A percentile compares a stretch with the other conserved stretches of the same genome.
These are phyloP conservation scores for Anastrepha ludens DNA, from an alignment of 1,140 invertebrate species.

Conservation along the genomic window DNA sequence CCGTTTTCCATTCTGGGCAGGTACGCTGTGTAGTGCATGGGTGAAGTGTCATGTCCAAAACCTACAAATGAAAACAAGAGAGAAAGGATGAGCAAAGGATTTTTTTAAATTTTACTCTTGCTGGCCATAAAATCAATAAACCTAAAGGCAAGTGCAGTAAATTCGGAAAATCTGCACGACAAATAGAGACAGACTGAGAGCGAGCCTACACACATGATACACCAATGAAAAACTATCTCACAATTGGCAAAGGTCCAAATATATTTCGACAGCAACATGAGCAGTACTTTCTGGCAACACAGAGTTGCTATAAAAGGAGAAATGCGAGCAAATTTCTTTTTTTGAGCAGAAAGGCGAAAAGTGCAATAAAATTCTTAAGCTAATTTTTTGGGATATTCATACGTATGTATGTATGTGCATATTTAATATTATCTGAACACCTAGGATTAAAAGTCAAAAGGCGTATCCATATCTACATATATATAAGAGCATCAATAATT, in stretches of 20 bases:
- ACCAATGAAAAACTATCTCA: not conserved
- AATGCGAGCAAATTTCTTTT: not conserved
- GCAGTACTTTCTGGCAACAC: not conserved
- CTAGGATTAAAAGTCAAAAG: not conserved
- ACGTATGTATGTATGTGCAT: not conserved
- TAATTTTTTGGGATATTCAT: too few relatives aligned
- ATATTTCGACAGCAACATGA: not conserved
- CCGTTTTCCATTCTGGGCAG: slow-evolving; percentile 75
- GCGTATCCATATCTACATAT: too few relatives aligned
- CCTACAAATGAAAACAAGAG: slow-evolving; percentile 69
- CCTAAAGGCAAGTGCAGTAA: not conserved
- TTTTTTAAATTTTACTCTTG: slow-evolving; percentile 47
- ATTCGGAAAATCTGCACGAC: slow-evolving; percentile 32
- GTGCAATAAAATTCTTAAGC: not conserved
- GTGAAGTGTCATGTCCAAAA: slow-evolving; percentile 79
- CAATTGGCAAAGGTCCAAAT: slow-evolving; percentile 28
- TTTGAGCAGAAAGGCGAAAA: not conserved
- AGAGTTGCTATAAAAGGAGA: not conserved
- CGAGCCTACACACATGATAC: slow-evolving; percentile 9
- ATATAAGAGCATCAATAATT: too few relatives aligned
- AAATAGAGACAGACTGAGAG: not conserved
- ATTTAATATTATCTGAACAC: slow-evolving; percentile 13
- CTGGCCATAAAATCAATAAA: slow-evolving; percentile 37
- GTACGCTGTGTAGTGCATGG: slow-evolving; percentile 80
- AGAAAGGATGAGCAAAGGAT: not conserved